These are phyloP conservation scores for Monarcha castaneiventris DNA, from an alignment of 2,113 vertebrate genomes.

Conservation along the genomic window DNA sequence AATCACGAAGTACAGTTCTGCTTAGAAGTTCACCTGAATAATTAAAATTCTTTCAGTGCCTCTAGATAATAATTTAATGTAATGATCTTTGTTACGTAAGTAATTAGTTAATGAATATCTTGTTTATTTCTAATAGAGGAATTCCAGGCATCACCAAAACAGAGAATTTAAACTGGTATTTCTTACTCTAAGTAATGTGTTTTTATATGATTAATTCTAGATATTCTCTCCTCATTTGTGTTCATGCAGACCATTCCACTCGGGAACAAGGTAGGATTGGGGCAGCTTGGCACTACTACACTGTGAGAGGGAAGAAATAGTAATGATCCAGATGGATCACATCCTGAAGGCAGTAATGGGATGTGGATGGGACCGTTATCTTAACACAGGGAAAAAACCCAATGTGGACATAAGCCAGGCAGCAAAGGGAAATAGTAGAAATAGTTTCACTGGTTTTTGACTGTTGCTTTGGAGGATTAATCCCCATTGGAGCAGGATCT, in stretches of 20 bases:
- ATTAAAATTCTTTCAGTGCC: not conserved
- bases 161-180: not conserved
- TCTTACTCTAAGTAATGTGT: not conserved
- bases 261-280: not conserved
- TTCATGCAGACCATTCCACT: not conserved
- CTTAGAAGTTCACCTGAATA: constrained; percentile 14
- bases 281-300: not conserved
- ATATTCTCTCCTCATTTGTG: not conserved
- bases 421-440: not conserved
- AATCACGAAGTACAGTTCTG: not conserved
- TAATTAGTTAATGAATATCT: constrained; percentile 14
- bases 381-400: not conserved
- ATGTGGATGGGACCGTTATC: not conserved
- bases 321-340: not conserved
- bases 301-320: not conserved
- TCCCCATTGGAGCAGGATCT: not conserved
- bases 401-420: not conserved
- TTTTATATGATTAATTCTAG: not conserved
- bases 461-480: not conserved
- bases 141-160: not conserved
- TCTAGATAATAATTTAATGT: constrained; percentile 12
- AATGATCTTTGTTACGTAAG: constrained; percentile 35
- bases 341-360: not conserved
- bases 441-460: not conserved
- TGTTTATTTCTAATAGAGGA: constrained; percentile 4